Evolutionary conservation across 2,113 vertebrate genomes (phyloP).

Genomic region (Pedetes capensis): DNA sequence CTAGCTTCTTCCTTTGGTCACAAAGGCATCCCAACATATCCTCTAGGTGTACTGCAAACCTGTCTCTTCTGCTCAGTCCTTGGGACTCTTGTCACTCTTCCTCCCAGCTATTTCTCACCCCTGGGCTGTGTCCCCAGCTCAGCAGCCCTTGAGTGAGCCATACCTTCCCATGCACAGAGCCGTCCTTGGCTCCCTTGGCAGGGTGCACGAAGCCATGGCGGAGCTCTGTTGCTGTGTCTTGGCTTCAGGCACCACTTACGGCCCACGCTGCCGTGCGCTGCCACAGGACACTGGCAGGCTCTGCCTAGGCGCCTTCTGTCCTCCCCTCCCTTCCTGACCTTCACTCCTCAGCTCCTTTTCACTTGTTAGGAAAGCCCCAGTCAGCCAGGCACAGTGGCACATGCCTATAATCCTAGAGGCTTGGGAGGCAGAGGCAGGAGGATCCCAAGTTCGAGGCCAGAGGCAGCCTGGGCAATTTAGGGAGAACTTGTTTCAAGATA

Average conservation of each 20-base stretch:
- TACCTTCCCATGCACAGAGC: accelerated
- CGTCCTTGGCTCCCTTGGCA: background rate
- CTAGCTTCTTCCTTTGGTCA: background rate
- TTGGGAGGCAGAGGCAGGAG: too few species aligned
- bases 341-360: background rate
- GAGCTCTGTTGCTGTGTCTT: too few species aligned
- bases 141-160: background rate
- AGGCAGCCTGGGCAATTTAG: too few species aligned
- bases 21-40: background rate
- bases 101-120: background rate
- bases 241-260: accelerated
- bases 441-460: too few species aligned
- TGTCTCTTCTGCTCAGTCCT: background rate
- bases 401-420: too few species aligned
- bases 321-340: background rate
- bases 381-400: too few species aligned
- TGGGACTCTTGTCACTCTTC: background rate
- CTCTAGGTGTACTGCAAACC: background rate
- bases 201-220: accelerated
- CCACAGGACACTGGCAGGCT: accelerated
- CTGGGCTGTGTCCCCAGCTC: background rate
- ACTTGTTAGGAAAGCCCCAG: background rate
- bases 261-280: accelerated
- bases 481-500: too few species aligned
- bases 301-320: accelerated